Base-by-base conservation (phyloP, 2,797 vertebrate species). In the Microctenopoma lineatum region DNA sequence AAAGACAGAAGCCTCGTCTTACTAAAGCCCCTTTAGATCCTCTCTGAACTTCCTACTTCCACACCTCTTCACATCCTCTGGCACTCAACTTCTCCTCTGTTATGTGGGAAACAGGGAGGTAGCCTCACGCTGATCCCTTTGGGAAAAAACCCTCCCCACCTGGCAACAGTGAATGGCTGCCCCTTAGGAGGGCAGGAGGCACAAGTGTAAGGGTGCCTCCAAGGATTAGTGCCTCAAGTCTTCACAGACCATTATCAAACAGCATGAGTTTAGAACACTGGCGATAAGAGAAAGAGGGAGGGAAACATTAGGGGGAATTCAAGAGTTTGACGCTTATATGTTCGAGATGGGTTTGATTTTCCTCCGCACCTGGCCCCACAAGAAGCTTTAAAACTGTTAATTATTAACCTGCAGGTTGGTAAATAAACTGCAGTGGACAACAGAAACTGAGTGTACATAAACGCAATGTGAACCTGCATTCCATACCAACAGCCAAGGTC, bases 61-160 rank as follows among this genome's bases (percentile, higher is more conserved):
- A 72, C 75, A 73, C 65, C 64, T 45, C 65, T 60, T 59, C 55
- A 50, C 76, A 73, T 48, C 71, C 65, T n/a, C 73, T 50, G 70
- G 66, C 62, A 55, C 64, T 55, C 67, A n/a, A 4, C 58, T 68
- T 70, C 83, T 70, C 80, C 79, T 44, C 59, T 29, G 16, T 55
- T 41, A 69, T 68, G 47, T 59, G 59, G 48, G 59, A 75, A 67
- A 78, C 44, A 2, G 39, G 71, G 69, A 75, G 56, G 52, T 39
- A 45, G 78, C 70, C 46, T 59, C 55, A 48, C 41, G 39, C 70
- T 72, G 50, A 84, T 82, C 73, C 73, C 70, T 76, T 87, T 83
- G 79, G 80, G 87, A 84, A 91, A 79, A 83, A 79, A 84, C 84
- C 86, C 89, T 90, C 79, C 90, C 89, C 51, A 79, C 81, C 79